Percentiles rank a stretch among this genome's conserved stretches.
Evolutionary conservation across 1,140 invertebrate species (phyloP).

Genomic region (Neuroterus valhalla): DNA sequence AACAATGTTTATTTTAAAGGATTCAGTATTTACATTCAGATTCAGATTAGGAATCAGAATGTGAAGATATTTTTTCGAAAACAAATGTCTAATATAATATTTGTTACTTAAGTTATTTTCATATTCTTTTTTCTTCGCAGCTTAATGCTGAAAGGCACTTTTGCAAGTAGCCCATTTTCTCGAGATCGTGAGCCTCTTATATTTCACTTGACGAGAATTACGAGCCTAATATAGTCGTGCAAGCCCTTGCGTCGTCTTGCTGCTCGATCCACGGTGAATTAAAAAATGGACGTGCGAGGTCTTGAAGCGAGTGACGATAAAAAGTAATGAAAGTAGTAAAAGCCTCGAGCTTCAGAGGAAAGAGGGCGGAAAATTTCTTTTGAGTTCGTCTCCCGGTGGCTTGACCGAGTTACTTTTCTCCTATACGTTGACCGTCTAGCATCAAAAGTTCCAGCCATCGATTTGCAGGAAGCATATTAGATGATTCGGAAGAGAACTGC

Average conservation of each 20-base stretch:
- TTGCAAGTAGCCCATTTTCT: constrained; percentile 54
- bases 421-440: constrained; percentile 21
- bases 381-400: constrained; percentile 53
- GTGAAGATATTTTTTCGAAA: background rate
- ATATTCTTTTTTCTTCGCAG: background rate
- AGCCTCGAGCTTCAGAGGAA: constrained; percentile 43
- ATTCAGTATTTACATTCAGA: too few species aligned
- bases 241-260: constrained; percentile 49
- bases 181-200: constrained; percentile 59
- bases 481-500: background rate
- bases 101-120: background rate
- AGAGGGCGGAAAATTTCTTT: constrained; percentile 50
- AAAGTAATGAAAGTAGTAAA: constrained; percentile 71
- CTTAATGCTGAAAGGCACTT: constrained; percentile 62
- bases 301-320: constrained; percentile 66
- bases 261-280: constrained; percentile 63
- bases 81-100: constrained; percentile 4
- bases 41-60: too few species aligned
- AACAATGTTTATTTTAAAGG: too few species aligned
- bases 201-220: constrained; percentile 70
- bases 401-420: constrained; percentile 52
- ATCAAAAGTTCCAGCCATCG: constrained; percentile 7
- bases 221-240: constrained; percentile 67
- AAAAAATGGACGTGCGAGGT: constrained; percentile 64
- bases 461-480: background rate